phyloP scores from a whole-genome alignment of 2,113 vertebrate genomes.

The Corynorhinus townsendii region DNA sequence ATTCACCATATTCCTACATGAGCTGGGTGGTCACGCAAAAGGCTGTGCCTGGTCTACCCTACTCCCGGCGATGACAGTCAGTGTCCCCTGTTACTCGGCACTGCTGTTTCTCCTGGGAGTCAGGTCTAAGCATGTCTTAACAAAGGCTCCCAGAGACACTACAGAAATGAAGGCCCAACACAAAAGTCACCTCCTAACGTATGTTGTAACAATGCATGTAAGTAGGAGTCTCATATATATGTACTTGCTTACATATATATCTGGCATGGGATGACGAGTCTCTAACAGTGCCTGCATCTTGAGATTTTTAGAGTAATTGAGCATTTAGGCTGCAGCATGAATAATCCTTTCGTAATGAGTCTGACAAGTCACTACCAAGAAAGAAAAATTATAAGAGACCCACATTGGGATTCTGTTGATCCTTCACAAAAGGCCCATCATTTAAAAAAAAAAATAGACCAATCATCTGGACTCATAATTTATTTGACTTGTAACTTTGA shows the following conservation, averaged over 20 bases:
- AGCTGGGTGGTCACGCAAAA: not conserved
- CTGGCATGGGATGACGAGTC: conserved; percentile 48
- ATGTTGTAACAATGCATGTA: conserved; percentile 48
- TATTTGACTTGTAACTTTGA: not conserved
- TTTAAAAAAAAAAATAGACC: not conserved
- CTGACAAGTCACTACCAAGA: not conserved
- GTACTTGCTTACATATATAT: conserved; percentile 29
- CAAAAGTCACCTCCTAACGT: conserved; percentile 1
- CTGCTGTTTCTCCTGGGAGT: not conserved
- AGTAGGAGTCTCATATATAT: not conserved
- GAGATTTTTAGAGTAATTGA: not conserved
- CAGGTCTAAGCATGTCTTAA: conserved; percentile 6
- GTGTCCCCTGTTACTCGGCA: not conserved
- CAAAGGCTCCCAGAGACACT: not conserved
- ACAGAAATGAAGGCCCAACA: not conserved
- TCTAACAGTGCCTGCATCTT: conserved; percentile 42
- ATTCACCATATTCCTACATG: not conserved
- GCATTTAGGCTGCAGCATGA: conserved; percentile 28
- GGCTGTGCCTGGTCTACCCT: not conserved
- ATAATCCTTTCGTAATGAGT: not conserved
- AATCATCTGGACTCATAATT: not conserved
- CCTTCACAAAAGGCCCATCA: not conserved
- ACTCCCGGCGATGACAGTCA: not conserved
- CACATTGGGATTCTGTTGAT: not conserved
- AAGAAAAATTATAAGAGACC: not conserved